Conservation (phyloP, 2,113 vertebrate species). For the Coptodon rendalli region DNA sequence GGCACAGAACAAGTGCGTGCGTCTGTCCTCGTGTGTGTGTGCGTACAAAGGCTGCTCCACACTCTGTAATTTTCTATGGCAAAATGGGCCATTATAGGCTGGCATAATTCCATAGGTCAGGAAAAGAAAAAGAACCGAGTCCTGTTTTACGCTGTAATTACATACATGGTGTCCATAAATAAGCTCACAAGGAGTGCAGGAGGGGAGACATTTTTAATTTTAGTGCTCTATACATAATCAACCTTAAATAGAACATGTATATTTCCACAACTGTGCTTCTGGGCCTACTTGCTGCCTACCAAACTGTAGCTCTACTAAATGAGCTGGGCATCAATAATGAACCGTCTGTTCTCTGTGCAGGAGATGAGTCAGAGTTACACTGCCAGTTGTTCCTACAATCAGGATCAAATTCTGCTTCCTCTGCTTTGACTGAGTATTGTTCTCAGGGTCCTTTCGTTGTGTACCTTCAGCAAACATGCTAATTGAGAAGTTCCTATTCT, state of each 20-base stretch:
- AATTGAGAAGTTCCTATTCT: background rate
- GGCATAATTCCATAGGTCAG: constrained; percentile 53
- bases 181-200: background rate
- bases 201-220: background rate
- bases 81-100: constrained; percentile 57
- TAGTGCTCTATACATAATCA: background rate
- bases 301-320: background rate
- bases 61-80: constrained; percentile 66
- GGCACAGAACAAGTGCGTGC: constrained; percentile 7
- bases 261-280: background rate
- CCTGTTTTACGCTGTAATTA: constrained; percentile 61
- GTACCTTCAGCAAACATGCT: background rate
- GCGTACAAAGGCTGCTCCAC: background rate
- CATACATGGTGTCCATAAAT: constrained; percentile 39
- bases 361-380: constrained; percentile 54
- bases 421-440: constrained; percentile 25
- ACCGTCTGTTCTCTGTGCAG: constrained; percentile 9
- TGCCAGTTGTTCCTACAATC: constrained; percentile 10
- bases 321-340: background rate
- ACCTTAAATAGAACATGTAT: background rate
- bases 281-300: background rate
- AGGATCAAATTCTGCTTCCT: constrained; percentile 16
- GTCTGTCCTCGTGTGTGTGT: background rate
- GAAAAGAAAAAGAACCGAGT: constrained; percentile 35
- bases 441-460: background rate